These are phyloP conservation scores for Orthosia gracilis DNA, from an alignment of 2,888 invertebrate genomes.

Conservation along the genomic window DNA sequence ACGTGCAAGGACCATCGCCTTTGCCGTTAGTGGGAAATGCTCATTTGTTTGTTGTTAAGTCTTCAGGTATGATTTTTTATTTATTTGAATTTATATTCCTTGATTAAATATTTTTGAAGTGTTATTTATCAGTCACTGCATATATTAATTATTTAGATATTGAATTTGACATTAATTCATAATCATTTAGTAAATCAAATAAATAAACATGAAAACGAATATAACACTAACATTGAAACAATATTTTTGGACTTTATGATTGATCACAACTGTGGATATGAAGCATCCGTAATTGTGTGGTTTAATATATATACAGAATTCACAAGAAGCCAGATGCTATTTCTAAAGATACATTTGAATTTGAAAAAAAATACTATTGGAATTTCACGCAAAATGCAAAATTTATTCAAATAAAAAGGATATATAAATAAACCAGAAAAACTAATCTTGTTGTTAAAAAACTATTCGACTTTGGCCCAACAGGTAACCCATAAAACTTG, in stretches of 20 bases:
- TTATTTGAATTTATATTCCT: neutral
- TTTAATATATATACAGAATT: no score
- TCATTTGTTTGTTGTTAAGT: constrained; percentile 82
- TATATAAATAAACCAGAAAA: neutral
- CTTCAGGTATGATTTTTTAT: constrained; percentile 76
- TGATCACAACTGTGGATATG: neutral
- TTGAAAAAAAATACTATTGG: neutral
- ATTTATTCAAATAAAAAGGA: neutral
- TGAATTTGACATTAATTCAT: neutral
- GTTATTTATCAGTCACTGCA: neutral
- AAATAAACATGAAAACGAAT: neutral
- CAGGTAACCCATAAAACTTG: constrained; percentile 21
- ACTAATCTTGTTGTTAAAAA: neutral
- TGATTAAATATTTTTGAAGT: neutral
- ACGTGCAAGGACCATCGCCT: constrained; percentile 78
- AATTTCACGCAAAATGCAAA: no score
- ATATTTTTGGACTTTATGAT: neutral
- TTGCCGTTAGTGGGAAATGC: constrained; percentile 90
- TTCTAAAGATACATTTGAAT: no score
- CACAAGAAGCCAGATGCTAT: no score
- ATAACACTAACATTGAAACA: neutral
- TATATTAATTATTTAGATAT: neutral
- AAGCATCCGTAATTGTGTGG: neutral
- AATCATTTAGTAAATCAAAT: neutral
- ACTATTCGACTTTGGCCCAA: neutral